Evolutionary conservation across 2,888 invertebrate genomes (phyloP).

Genomic region (Torymus texanus): DNA sequence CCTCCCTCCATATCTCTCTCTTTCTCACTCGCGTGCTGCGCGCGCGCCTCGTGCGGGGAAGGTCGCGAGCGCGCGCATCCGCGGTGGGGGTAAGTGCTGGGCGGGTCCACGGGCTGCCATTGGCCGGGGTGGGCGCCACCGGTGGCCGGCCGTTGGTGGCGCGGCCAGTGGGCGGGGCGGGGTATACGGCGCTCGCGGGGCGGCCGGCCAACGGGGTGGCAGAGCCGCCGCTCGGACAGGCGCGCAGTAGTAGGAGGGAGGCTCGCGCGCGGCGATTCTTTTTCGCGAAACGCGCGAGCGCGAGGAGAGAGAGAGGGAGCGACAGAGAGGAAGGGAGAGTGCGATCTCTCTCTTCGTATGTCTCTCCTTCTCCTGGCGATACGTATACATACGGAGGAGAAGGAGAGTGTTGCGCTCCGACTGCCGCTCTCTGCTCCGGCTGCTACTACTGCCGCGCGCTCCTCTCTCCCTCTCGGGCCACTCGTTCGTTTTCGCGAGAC

Average conservation of each 20-base stretch:
- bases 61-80: slow-evolving; percentile 67
- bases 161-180: slow-evolving; percentile 12
- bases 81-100: slow-evolving; percentile 56
- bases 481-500: slow-evolving; percentile 54
- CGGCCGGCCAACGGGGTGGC: slow-evolving; percentile 62
- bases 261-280: slow-evolving; percentile 16
- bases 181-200: neutral
- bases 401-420: slow-evolving; percentile 7
- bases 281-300: slow-evolving; percentile 20
- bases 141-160: neutral
- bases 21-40: too few relatives aligned
- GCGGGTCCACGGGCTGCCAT: slow-evolving; percentile 62
- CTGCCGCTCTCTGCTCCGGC: slow-evolving; percentile 10
- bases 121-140: slow-evolving; percentile 20
- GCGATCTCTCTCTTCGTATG: slow-evolving; percentile 57
- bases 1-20: too few relatives aligned
- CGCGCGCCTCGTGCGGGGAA: slow-evolving; percentile 7
- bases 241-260: neutral
- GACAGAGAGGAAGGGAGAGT: slow-evolving; percentile 61
- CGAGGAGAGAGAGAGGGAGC: slow-evolving; percentile 8
- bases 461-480: slow-evolving; percentile 57
- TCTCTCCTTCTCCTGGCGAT: slow-evolving; percentile 69
- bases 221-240: slow-evolving; percentile 51
- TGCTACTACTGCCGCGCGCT: slow-evolving; percentile 56
- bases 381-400: neutral